Evolutionary conservation across 2,888 invertebrate genomes (phyloP), one percentile per base, ranked within the genome.

Genomic region (Chelonus formosanus): DNA sequence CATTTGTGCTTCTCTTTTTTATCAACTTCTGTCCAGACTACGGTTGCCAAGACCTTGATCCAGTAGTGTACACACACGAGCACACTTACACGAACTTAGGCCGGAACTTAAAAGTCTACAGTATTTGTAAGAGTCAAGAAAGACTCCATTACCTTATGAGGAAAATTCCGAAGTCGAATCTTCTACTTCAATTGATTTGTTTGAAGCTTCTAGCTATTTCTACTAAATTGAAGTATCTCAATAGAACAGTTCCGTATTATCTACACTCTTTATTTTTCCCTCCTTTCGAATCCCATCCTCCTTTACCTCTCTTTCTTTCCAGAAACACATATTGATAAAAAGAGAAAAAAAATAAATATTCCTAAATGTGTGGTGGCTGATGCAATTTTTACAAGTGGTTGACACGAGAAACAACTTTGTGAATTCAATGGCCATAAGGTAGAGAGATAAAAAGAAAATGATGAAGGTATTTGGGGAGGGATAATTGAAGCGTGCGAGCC

Each of bases 401-500:
- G 54, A 20, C 61, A 43, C 48, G 67, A 52, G 63, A 63, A 56
- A 53, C 60, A 34, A 59, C 56, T 50, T 31, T 36, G 40, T 31
- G 44, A 52, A 64, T 50, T 57, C 50, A 48, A 56, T 20, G 34
- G 3, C 36, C 34, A 36, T 10, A 53, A 43, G 34, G 34, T 31
- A 32, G 6, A 34, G 55, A 60, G 63, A 66, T 61, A 64, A 64
- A 57, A 55, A 54, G 40, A 67, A 60, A 66, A 60, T 62, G 65
- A 56, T 48, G 52, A 31, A 47, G 52, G 55, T 36, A 10, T 20
- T 31, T 50, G 58, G 68, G 69, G 60, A 67, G 72, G 70, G 70
- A 71, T 73, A 73, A 73, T 73, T 69, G 69, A 68, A 60, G 67
- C 43, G 59, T 59, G 63, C 66, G 65, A 65, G 59, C 58, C 64